Evolutionary conservation across 2,888 invertebrate genomes (phyloP).

Genomic region (Pasiphila rectangulata): DNA sequence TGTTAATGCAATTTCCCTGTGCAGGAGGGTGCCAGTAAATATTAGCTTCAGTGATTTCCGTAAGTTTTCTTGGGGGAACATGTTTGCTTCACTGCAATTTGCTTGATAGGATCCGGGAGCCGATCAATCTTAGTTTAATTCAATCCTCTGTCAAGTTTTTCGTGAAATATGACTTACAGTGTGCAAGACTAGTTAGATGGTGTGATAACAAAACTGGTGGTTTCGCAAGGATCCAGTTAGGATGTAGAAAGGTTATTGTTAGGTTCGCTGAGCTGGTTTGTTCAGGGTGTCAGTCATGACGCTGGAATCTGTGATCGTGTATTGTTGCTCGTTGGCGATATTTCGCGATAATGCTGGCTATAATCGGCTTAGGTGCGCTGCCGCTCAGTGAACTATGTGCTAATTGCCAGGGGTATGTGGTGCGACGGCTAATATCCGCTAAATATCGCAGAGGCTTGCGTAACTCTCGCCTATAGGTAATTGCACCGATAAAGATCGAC

Average conservation of each 20-base stretch:
- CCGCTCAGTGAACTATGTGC: constrained; percentile 70
- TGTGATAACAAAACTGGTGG: constrained; percentile 26
- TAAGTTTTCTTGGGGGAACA: constrained; percentile 39
- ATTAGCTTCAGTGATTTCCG: constrained; percentile 47
- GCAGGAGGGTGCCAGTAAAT: constrained; percentile 52
- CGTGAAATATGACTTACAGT: constrained; percentile 47
- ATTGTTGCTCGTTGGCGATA: constrained; percentile 55
- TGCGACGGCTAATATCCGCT: constrained; percentile 60
- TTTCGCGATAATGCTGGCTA: constrained; percentile 64
- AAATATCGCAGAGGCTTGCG: constrained; percentile 62
- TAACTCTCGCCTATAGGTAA: constrained; percentile 49
- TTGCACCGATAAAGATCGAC: constrained; percentile 64
- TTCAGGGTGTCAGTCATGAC: constrained; percentile 57
- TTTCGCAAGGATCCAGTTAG: constrained; percentile 48
- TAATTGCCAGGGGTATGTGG: constrained; percentile 70
- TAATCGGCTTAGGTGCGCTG: constrained; percentile 74
- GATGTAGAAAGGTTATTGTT: constrained; percentile 47
- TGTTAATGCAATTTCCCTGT: constrained; percentile 68
- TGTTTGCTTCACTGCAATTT: constrained; percentile 49
- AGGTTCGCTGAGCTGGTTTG: constrained; percentile 54
- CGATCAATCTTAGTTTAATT: constrained; percentile 36
- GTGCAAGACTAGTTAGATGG: constrained; percentile 43
- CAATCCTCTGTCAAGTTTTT: constrained; percentile 45
- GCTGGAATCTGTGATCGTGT: constrained; percentile 61
- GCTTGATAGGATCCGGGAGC: constrained; percentile 36